phyloP scores from a whole-genome alignment of 2,113 vertebrate species.

The Sceloporus undulatus region DNA sequence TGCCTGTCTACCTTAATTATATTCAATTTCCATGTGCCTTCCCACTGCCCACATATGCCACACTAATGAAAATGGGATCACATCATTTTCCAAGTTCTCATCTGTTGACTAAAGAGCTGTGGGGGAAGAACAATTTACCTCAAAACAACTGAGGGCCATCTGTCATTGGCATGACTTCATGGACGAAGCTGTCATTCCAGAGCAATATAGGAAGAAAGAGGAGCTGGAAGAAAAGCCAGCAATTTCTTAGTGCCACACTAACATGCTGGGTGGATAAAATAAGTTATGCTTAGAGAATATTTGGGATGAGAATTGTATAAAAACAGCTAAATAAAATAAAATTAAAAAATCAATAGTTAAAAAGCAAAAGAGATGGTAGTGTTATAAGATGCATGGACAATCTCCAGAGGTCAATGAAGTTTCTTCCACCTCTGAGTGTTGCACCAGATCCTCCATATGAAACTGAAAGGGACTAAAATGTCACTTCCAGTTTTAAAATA shows the following conservation, averaged over 20 bases:
- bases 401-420: too few relatives aligned
- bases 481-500: too few relatives aligned
- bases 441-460: too few relatives aligned
- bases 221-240: slow-evolving; percentile 38
- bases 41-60: background rate
- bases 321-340: too few relatives aligned
- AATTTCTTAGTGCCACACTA: background rate
- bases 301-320: too few relatives aligned
- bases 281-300: background rate
- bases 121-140: slow-evolving; percentile 34
- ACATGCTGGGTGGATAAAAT: background rate
- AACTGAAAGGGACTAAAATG: too few relatives aligned
- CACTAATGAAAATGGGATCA: slow-evolving; percentile 10
- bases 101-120: slow-evolving; percentile 39
- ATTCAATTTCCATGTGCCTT: slow-evolving; percentile 39
- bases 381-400: too few relatives aligned
- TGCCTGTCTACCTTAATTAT: slow-evolving; percentile 47
- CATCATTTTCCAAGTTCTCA: background rate
- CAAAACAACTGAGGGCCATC: slow-evolving; percentile 17
- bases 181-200: background rate
- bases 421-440: too few relatives aligned
- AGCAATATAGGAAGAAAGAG: slow-evolving; percentile 21
- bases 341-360: too few relatives aligned
- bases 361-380: too few relatives aligned
- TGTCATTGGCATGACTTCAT: background rate